phyloP scores from a whole-genome alignment of 2,113 vertebrate species.

The Hylia prasina region DNA sequence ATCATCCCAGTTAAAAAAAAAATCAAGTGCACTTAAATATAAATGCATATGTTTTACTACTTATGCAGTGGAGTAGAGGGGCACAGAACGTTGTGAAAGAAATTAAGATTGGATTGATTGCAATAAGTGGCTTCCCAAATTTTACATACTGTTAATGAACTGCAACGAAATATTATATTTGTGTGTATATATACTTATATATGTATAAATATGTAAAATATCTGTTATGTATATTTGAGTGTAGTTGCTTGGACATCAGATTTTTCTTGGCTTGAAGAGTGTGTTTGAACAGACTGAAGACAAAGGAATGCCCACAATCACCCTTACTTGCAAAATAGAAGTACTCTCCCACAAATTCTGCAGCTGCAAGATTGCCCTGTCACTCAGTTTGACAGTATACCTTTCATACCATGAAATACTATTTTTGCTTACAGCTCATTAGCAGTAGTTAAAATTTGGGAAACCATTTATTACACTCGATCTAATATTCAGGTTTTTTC shows the following conservation, averaged over 20 bases:
- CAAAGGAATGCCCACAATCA: background rate
- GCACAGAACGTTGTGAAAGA: background rate
- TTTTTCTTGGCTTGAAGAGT: background rate
- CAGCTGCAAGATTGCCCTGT: background rate
- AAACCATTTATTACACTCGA: background rate
- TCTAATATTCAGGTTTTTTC: background rate
- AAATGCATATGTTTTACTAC: background rate
- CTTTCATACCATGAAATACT: background rate
- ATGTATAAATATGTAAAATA: background rate
- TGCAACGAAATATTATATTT: background rate
- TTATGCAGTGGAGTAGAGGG: background rate
- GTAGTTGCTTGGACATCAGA: background rate
- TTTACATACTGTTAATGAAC: background rate
- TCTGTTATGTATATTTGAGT: background rate
- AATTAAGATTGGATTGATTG: background rate
- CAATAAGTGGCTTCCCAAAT: background rate
- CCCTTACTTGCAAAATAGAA: background rate
- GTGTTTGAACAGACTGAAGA: background rate
- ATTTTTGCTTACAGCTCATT: background rate
- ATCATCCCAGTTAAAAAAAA: background rate
- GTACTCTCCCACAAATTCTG: background rate
- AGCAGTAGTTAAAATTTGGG: background rate
- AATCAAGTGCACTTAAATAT: background rate
- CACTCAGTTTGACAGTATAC: background rate
- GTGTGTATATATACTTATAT: background rate